Percentiles rank a stretch among this genome's conserved stretches.
These are phyloP conservation scores for Emydoidea blandingii DNA, from an alignment of 2,797 vertebrate species.

Conservation along the genomic window DNA sequence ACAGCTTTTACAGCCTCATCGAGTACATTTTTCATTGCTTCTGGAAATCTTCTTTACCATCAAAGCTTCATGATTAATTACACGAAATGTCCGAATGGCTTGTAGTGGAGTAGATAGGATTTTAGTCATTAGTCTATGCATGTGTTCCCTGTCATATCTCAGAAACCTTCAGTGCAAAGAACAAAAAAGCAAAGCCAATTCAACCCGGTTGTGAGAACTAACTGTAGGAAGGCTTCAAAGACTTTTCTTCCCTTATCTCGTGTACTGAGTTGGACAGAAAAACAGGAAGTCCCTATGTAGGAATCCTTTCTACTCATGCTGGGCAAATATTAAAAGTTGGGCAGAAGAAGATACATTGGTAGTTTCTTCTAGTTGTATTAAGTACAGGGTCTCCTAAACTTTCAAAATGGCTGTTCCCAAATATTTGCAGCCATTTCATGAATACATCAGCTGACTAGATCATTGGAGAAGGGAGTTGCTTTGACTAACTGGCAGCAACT, in stretches of 20 bases:
- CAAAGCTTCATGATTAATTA: not conserved
- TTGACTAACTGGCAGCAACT: not conserved
- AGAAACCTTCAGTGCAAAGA: not conserved
- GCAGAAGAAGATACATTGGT: not conserved
- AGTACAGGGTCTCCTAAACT: not conserved
- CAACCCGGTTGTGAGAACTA: not conserved
- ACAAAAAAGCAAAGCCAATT: not conserved
- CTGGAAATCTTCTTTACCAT: not conserved
- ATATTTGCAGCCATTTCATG: not conserved
- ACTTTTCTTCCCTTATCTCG: not conserved
- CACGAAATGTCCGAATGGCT: not conserved
- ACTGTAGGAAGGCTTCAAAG: not conserved
- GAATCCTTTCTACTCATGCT: not conserved
- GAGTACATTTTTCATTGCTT: not conserved
- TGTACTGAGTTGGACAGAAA: not conserved
- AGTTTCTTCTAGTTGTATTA: not conserved
- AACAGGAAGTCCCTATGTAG: not conserved
- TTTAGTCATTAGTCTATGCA: not conserved
- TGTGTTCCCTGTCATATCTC: not conserved
- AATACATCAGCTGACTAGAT: not conserved
- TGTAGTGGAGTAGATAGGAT: not conserved
- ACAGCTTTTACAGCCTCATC: not conserved
- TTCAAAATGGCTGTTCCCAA: not conserved
- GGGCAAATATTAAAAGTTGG: not conserved
- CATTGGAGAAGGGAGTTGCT: not conserved